A percentile compares a stretch with the other conserved stretches of the same genome.
phyloP scores from a whole-genome alignment of 1,140 invertebrate genomes.

The Neodiprion fabricii region DNA sequence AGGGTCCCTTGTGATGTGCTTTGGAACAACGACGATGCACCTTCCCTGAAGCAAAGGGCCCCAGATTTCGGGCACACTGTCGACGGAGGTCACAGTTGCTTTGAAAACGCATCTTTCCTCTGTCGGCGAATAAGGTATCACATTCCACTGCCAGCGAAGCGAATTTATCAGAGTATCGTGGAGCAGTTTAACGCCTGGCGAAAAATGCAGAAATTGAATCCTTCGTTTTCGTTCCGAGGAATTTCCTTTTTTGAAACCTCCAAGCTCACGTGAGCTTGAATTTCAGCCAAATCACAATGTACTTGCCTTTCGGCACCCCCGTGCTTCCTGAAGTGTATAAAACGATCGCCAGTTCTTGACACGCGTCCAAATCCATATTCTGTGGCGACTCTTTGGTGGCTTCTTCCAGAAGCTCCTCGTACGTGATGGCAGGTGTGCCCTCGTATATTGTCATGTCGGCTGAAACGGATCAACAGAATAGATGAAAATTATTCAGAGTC shows the following conservation, averaged over 20 bases:
- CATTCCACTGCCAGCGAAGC: slow-evolving; percentile 83
- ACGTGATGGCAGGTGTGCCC: slow-evolving; percentile 54
- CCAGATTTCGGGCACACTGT: slow-evolving; percentile 87
- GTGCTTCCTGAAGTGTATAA: slow-evolving; percentile 94
- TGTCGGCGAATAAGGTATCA: slow-evolving; percentile 71
- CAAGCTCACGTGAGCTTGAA: too few species aligned
- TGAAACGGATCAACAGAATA: slow-evolving; percentile 34
- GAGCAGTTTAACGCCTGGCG: slow-evolving; percentile 76
- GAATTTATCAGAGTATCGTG: slow-evolving; percentile 81
- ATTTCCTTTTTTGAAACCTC: too few species aligned
- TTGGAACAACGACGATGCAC: slow-evolving; percentile 75
- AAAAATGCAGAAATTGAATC: too few species aligned
- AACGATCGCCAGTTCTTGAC: slow-evolving; percentile 72
- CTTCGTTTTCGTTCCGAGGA: too few species aligned
- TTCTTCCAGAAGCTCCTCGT: slow-evolving; percentile 58
- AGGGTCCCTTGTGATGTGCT: slow-evolving; percentile 75
- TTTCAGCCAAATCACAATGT: too few species aligned
- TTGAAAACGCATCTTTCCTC: slow-evolving; percentile 83
- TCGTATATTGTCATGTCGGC: slow-evolving; percentile 46
- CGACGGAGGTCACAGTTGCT: slow-evolving; percentile 85
- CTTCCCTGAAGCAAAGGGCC: slow-evolving; percentile 77
- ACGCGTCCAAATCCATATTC: slow-evolving; percentile 41
- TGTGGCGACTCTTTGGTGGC: slow-evolving; percentile 53
- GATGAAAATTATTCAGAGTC: background rate
- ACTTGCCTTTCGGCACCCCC: slow-evolving; percentile 86